phyloP scores from a whole-genome alignment of 2,797 vertebrate species.

The Peromyscus nudipes region DNA sequence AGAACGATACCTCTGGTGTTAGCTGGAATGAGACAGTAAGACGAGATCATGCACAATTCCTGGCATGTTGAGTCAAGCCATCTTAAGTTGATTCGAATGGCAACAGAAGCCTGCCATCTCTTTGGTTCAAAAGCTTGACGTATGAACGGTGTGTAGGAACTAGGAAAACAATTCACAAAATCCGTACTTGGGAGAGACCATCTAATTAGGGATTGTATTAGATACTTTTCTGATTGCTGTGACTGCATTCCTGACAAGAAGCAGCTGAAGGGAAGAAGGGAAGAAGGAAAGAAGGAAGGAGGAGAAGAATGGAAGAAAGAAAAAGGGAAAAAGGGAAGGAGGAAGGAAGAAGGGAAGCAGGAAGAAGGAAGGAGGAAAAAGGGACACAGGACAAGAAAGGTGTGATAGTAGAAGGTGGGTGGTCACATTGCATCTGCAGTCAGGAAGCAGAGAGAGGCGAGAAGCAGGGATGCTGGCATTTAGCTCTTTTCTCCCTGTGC shows the following conservation, averaged over 20 bases:
- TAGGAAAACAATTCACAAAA: neutral
- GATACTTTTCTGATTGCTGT: neutral
- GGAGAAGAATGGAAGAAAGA: neutral
- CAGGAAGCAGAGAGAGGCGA: neutral
- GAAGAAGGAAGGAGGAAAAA: neutral
- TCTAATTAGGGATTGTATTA: neutral
- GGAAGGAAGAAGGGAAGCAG: neutral
- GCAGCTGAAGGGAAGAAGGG: neutral
- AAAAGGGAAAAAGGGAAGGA: neutral
- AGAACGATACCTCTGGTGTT: neutral
- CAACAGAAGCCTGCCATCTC: slow-evolving; percentile 34
- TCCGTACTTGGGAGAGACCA: neutral
- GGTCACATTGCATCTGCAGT: neutral
- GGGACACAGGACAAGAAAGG: neutral
- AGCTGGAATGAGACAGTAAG: neutral
- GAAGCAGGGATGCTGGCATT: neutral
- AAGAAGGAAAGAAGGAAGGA: neutral
- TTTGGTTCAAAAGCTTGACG: slow-evolving; percentile 42
- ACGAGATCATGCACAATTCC: neutral
- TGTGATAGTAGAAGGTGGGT: neutral
- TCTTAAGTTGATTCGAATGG: slow-evolving; percentile 29
- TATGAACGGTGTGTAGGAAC: neutral
- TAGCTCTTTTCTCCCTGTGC: neutral
- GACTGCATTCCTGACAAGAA: neutral
- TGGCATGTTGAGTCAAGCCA: neutral